phyloP scores from a whole-genome alignment of 2,888 invertebrate species.

The Parasteatoda lunata region DNA sequence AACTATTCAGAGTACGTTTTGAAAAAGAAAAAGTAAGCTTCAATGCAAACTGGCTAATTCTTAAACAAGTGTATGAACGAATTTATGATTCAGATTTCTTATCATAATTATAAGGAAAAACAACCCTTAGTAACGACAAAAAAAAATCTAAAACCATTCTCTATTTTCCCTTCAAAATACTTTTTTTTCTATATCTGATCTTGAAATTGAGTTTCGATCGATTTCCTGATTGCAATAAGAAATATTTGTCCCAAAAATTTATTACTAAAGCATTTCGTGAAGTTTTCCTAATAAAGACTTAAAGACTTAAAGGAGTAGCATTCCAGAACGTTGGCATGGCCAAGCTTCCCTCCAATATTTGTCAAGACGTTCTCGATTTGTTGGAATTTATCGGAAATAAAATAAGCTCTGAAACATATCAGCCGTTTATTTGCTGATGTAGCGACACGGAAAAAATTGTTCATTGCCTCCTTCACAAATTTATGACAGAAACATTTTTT shows the following conservation, averaged over 20 bases:
- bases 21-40: too few species aligned
- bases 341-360: conserved; percentile 25
- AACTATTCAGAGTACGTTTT: too few species aligned
- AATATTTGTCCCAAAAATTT: conserved; percentile 29
- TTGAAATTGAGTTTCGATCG: too few species aligned
- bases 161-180: too few species aligned
- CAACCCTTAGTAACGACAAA: too few species aligned
- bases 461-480: conserved; percentile 11
- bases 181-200: too few species aligned
- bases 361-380: conserved; percentile 36
- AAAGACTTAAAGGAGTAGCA: conserved; percentile 22
- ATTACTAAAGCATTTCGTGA: conserved; percentile 25
- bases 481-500: not conserved
- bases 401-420: conserved; percentile 9
- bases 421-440: conserved; percentile 34
- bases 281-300: conserved; percentile 32
- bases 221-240: not conserved
- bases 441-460: conserved; percentile 21
- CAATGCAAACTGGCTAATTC: too few species aligned
- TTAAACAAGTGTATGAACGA: too few species aligned
- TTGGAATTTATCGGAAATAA: conserved; percentile 50
- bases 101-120: too few species aligned
- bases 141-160: too few species aligned
- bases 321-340: not conserved
- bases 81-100: too few species aligned